These are phyloP conservation scores for Muscidifurax raptorellus DNA, from an alignment of 1,140 invertebrate species.

Conservation along the genomic window DNA sequence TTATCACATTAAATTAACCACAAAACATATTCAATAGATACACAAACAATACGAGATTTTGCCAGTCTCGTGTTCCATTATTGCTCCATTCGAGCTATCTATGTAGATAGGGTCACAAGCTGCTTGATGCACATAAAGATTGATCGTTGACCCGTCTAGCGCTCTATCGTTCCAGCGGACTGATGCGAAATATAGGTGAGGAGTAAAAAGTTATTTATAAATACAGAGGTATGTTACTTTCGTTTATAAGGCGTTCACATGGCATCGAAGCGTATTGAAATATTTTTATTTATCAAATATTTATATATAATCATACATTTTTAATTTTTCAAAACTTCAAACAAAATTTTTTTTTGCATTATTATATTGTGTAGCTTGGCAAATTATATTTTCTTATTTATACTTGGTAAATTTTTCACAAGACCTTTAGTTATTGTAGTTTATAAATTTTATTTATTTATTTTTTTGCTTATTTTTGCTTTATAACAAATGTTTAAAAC, in stretches of 20 bases:
- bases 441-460: not conserved
- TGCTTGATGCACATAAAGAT: constrained; percentile 30
- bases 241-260: not conserved
- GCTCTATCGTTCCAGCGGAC: constrained; percentile 60
- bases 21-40: too few relatives aligned
- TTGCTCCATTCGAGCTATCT: too few relatives aligned
- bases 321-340: too few relatives aligned
- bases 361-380: not conserved
- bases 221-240: constrained; percentile 54
- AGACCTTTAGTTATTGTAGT: too few relatives aligned
- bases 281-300: not conserved
- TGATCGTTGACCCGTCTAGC: constrained; percentile 71
- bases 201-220: constrained; percentile 75
- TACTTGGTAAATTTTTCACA: not conserved
- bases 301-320: not conserved
- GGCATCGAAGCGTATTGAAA: not conserved
- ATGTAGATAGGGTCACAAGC: too few relatives aligned
- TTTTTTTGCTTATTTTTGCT: too few relatives aligned
- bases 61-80: too few relatives aligned
- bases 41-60: too few relatives aligned
- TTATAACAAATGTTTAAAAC: too few relatives aligned
- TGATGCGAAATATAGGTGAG: constrained; percentile 72
- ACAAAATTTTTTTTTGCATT: not conserved
- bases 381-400: not conserved
- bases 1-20: too few relatives aligned